Percentiles rank a stretch among this genome's conserved stretches.
Evolutionary conservation across 2,888 invertebrate species (phyloP).

Genomic region (Uloborus plumipes): DNA sequence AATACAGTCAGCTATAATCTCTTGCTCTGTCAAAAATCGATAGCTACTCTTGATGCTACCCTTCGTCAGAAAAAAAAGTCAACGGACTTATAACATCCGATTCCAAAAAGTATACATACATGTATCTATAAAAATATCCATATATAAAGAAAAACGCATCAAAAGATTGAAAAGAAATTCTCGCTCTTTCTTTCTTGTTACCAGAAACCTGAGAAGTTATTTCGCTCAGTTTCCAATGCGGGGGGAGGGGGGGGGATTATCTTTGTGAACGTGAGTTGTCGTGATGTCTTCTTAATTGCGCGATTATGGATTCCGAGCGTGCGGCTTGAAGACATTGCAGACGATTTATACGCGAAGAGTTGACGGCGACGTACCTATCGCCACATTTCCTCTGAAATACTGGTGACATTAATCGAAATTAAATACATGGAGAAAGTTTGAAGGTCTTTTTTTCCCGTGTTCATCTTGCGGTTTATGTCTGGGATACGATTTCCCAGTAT

Average conservation of each 20-base stretch:
- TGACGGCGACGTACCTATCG: conserved; percentile 36
- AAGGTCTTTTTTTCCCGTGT: conserved; percentile 9
- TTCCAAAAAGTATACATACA: neutral
- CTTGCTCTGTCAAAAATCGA: conserved; percentile 21
- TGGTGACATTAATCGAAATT: conserved; percentile 58
- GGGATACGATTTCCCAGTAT: no score
- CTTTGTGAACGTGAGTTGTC: neutral
- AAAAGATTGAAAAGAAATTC: conserved; percentile 5
- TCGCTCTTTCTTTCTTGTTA: neutral
- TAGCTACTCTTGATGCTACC: neutral
- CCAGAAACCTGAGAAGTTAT: conserved; percentile 8
- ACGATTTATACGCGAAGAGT: conserved; percentile 26
- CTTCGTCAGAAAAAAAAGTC: conserved; percentile 1
- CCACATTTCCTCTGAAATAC: conserved; percentile 52
- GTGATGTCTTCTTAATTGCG: conserved; percentile 42
- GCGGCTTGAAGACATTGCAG: conserved; percentile 23
- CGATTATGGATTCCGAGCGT: conserved; percentile 53
- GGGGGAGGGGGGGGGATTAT: neutral
- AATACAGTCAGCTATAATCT: conserved; percentile 51
- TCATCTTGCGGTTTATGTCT: no score
- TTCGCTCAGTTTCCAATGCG: neutral
- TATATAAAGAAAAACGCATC: no score
- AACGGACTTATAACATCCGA: conserved; percentile 20
- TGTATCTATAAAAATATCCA: no score
- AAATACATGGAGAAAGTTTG: conserved; percentile 37